Evolutionary conservation across 2,888 invertebrate genomes (phyloP), one percentile per base, ranked within the genome.

Genomic region (Pediacus dermestoides): DNA sequence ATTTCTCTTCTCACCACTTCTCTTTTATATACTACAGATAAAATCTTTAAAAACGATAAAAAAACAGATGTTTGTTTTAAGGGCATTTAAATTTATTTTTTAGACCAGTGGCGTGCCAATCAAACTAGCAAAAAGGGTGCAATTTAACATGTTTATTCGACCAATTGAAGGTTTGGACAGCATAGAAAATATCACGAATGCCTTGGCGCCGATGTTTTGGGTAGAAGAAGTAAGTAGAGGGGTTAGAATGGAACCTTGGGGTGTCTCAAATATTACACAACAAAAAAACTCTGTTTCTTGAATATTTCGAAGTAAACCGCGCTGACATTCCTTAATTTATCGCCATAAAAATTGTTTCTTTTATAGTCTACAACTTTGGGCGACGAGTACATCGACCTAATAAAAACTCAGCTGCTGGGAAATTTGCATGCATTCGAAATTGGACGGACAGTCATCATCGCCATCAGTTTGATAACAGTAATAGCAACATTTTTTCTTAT

Each of bases 131-230:
- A 83, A 82, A 63, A 70, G 81, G 30, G 78, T 79, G 0, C 85
- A 85, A 56, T 82, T 84, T 57, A 85, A 84, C 56, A 74, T 83
- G 61, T 80, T 83, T 55, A 58, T 79, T 12, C 41, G 55, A 21
- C 48, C 58, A 3, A 41, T 57, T 10, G 42, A 68, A n/a, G 69
- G 71, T 2, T 74, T 82, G 10, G 39, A 48, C 2, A 46, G 57
- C 6, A 77, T 81, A 0, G 66, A 71, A 32, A 70, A 74, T 37
- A 65, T 82, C 1, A 69, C 71, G n/a, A 47, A 50, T 34, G 67
- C 76, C 1, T 59, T 84, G 3, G 70, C 78, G 44, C 84, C 84
- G 0, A 66, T 82, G 14, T 61, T 82, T 23, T 84, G 84, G 84
- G 58, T 83, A 7, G 81, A 83, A 52, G 83, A 84, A 75, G 84